Evolutionary conservation across 2,797 vertebrate species (phyloP).

Genomic region (Sciaenops ocellatus): DNA sequence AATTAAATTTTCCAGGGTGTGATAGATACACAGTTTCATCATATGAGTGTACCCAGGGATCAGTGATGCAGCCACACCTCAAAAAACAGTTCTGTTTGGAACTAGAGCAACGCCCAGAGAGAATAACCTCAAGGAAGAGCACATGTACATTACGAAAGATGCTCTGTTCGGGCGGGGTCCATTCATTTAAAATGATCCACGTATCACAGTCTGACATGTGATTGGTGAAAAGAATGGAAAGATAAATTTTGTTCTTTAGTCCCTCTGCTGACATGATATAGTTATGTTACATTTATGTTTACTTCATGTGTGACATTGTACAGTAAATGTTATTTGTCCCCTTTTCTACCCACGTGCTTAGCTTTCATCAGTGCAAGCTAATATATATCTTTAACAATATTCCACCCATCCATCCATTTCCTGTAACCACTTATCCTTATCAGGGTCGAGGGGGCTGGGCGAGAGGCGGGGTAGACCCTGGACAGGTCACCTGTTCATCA

Average conservation of each 20-base stretch:
- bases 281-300: neutral
- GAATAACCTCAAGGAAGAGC: neutral
- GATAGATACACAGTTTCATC: constrained; percentile 44
- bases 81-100: constrained; percentile 34
- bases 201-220: neutral
- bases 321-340: neutral
- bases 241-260: neutral
- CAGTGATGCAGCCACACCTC: constrained; percentile 50
- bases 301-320: neutral
- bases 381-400: neutral
- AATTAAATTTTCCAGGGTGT: constrained; percentile 15
- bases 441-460: too few species aligned
- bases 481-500: too few species aligned
- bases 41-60: constrained; percentile 33
- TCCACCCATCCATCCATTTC: too few species aligned
- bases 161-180: neutral
- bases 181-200: neutral
- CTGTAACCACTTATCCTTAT: too few species aligned
- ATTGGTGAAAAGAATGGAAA: neutral
- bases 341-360: neutral
- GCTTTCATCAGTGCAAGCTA: neutral
- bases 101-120: constrained; percentile 43
- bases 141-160: constrained; percentile 1
- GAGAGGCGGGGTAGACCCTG: too few species aligned
- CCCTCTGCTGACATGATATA: neutral